Evolutionary conservation across 2,113 vertebrate species (phyloP).

Genomic region (Noctilio leporinus): DNA sequence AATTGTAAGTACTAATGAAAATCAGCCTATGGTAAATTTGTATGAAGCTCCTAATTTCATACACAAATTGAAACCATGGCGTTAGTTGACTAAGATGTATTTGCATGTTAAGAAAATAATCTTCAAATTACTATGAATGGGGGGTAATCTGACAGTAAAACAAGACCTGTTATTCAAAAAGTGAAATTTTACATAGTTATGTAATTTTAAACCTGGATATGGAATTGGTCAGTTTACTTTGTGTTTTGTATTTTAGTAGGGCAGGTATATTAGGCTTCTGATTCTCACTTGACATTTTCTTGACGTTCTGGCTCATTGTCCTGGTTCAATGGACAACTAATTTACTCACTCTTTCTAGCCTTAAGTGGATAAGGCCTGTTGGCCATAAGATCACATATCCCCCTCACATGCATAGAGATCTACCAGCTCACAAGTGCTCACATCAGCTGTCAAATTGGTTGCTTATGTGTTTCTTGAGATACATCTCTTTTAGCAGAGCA

Average conservation of each 20-base stretch:
- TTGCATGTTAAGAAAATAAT: background rate
- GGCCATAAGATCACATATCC: background rate
- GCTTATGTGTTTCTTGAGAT: background rate
- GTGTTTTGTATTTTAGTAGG: background rate
- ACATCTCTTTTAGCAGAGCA: background rate
- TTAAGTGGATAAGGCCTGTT: background rate
- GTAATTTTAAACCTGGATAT: background rate
- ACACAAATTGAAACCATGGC: background rate
- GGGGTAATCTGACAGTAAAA: background rate
- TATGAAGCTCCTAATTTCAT: background rate
- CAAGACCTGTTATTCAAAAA: background rate
- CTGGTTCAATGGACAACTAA: background rate
- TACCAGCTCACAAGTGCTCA: background rate
- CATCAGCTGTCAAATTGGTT: background rate
- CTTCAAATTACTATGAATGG: background rate
- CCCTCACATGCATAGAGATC: background rate
- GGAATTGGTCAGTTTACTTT: background rate
- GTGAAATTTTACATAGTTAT: accelerated
- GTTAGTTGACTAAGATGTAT: background rate
- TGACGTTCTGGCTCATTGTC: background rate
- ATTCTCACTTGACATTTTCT: background rate
- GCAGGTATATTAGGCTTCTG: accelerated
- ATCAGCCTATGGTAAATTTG: background rate
- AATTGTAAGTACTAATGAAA: background rate
- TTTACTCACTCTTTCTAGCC: background rate